Evolutionary conservation across 1,140 invertebrate species (phyloP), one percentile per base, ranked within the genome.

Genomic region (Sycobia sp.): DNA sequence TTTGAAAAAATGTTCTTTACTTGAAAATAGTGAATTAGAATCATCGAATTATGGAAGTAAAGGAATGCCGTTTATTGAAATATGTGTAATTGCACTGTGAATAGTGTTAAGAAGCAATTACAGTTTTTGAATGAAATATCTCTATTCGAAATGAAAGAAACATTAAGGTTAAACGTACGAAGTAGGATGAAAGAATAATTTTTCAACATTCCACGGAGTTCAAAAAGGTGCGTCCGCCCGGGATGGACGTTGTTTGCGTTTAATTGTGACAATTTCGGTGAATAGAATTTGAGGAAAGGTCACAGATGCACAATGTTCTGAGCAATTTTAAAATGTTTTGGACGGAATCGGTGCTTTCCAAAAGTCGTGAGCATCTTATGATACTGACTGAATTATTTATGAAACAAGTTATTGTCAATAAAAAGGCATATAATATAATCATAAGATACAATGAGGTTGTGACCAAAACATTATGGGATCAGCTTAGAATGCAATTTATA

Each of bases 401-500:
- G 14, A 49, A 41, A 34, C 14, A 5, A 46, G n/a, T n/a, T 4
- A 53, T 25, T 62, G 10, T 54, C 29, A 54, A 27, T 22, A 43
- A 59, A 60, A 29, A 13, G 23, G 16, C 20, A 39, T n/a, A 32
- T 44, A 49, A 51, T 9, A 23, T 16, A 53, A 27, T 54, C 10
- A 22, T 39, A 16, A 61, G 41, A 69, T 73, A 72, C 60, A 77
- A 75, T 67, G 75, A 72, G 75, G 73, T 77, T 77, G 75, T 77
- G 76, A 77, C 76, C 76, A 76, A 77, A 73, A 76, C 72, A 69
- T 74, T 74, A 75, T 76, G 76, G 76, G 75, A 77, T 77, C 75
- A 77, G 75, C 71, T 76, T 76, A 76, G 68, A 75, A 72, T 76
- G 73, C 75, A 76, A 68, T 75, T 77, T 77, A 71, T 73, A 49